These are phyloP conservation scores for Cacatua alba DNA, from an alignment of 2,113 vertebrate genomes.

Conservation along the genomic window DNA sequence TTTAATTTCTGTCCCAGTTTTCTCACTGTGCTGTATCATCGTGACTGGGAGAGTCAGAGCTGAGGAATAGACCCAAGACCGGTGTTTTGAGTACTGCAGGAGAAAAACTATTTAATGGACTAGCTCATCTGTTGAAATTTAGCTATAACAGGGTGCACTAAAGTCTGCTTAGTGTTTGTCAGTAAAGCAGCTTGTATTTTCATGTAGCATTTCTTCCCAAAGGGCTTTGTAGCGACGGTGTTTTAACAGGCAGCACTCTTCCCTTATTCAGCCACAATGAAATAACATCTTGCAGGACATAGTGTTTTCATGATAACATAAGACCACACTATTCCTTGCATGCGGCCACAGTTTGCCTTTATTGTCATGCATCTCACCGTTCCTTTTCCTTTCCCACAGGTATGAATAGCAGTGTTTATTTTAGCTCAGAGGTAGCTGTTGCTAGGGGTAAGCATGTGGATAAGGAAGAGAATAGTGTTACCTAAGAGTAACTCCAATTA, in stretches of 20 bases:
- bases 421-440: background rate
- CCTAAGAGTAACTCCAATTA: background rate
- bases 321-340: rapidly evolving
- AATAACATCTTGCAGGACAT: background rate
- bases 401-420: background rate
- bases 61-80: background rate
- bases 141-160: background rate
- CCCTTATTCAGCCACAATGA: background rate
- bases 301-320: background rate
- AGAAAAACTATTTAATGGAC: background rate
- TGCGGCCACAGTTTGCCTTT: background rate
- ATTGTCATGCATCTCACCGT: background rate
- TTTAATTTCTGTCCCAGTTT: background rate
- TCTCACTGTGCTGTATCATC: background rate
- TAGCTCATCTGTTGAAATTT: background rate
- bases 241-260: background rate
- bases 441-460: rapidly evolving
- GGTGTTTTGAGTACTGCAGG: background rate
- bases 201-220: background rate
- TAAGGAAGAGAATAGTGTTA: background rate
- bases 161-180: background rate
- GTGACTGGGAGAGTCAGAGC: background rate
- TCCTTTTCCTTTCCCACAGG: background rate
- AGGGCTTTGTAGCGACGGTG: background rate
- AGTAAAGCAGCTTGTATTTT: background rate